Conservation (phyloP, 2,113 vertebrate genomes). For the Vulpes vulpes region DNA sequence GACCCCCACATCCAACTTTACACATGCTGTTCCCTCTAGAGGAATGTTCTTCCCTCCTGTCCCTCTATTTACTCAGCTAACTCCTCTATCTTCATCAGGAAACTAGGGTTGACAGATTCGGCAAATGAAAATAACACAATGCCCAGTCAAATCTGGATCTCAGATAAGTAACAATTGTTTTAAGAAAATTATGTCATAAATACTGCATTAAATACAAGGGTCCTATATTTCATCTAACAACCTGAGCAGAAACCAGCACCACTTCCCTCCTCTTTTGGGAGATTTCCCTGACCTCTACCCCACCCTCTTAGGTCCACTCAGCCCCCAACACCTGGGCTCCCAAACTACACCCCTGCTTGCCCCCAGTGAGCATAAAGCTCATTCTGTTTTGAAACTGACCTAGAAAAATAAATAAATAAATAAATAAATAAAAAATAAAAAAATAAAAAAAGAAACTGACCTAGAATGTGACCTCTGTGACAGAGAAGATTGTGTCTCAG, state of each 20-base stretch:
- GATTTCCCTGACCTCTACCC: background rate
- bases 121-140: constrained; percentile 42
- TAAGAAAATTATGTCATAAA: constrained; percentile 18
- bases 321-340: background rate
- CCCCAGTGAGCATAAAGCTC: background rate
- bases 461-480: background rate
- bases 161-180: constrained; percentile 22
- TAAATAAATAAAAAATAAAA: no score
- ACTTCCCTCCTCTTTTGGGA: background rate
- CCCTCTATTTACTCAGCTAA: background rate
- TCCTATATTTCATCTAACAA: constrained; percentile 26
- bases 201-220: background rate
- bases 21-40: background rate
- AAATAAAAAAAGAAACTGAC: no score
- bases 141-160: constrained; percentile 39
- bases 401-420: no score
- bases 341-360: background rate
- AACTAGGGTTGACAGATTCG: background rate
- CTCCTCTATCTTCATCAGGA: constrained; percentile 37
- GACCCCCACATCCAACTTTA: background rate
- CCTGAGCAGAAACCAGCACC: background rate
- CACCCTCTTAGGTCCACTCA: background rate
- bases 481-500: background rate
- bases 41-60: background rate
- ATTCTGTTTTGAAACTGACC: background rate